Evolutionary conservation across 2,888 invertebrate genomes (phyloP), one percentile per base, ranked within the genome.

Genomic region (Lobophora halterata): DNA sequence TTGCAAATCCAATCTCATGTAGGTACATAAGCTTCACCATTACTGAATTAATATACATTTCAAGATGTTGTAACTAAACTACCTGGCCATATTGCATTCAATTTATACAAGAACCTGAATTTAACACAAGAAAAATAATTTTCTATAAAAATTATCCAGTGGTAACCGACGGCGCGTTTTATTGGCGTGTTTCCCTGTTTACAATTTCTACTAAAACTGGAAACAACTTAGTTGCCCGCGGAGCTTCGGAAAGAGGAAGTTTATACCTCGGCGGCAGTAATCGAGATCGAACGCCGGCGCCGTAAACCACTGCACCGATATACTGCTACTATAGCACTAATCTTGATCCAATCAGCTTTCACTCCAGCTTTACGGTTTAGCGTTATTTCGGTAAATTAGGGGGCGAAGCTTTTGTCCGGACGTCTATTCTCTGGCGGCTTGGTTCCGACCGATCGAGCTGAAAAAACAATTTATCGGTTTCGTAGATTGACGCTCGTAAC

Each of bases 221-320:
- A 48, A 57, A 48, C 53, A 65, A 69, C 68, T 65, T 65, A 70
- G 69, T 75, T 67, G 66, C 58, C 39, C 28, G 35, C 31, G 51
- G 45, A 55, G 51, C 52, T 48, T 46, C 54, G 49, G 40, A 33
- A n/a, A 43, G 37, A 26, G 46, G 47, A 54, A 58, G 51, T 65
- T 69, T 71, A 70, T 65, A 56, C 53, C 58, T 65, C 55, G 55
- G 47, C 52, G 56, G 58, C 45, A 60, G 61, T 65, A 58, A 64
- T 65, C 58, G 61, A 58, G 56, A 65, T 62, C 58, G 58, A 58
- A 55, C 54, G 47, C 36, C 29, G 29, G 55, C 54, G 47, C 43
- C 58, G 53, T 68, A 66, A 72, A 74, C 55, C 51, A 49, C 36
- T 58, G 50, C 49, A 50, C 30, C 38, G 42, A 46, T 36, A 40